Conservation (phyloP, 37 sponge, comb jelly and placozoan genomes). For the Mnemiopsis leidyi region DNA sequence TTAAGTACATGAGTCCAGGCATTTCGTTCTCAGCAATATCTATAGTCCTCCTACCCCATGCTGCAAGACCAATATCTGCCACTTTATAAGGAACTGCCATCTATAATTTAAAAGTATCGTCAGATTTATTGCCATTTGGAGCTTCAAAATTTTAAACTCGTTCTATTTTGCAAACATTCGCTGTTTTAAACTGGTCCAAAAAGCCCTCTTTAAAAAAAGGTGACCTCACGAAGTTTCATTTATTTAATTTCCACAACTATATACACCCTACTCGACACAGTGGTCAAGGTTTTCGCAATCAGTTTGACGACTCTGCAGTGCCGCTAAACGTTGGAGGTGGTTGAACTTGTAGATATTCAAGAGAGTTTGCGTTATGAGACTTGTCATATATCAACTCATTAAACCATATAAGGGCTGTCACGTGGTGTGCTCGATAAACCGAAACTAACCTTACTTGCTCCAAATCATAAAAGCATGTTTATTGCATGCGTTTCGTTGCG, state of each 20-base stretch:
- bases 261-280: too few relatives aligned
- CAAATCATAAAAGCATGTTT: background rate
- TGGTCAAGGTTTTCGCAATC: too few relatives aligned
- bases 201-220: too few relatives aligned
- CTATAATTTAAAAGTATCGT: background rate
- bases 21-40: slow-evolving; percentile 57
- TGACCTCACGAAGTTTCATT: too few relatives aligned
- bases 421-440: background rate
- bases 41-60: slow-evolving; percentile 2
- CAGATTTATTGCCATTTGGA: background rate
- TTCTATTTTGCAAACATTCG: too few relatives aligned
- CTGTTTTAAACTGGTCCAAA: too few relatives aligned
- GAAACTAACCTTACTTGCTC: background rate
- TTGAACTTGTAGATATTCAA: too few relatives aligned
- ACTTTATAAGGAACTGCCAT: background rate
- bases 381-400: background rate
- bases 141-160: too few relatives aligned
- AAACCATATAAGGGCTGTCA: background rate
- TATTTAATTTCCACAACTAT: too few relatives aligned
- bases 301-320: too few relatives aligned
- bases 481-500: background rate
- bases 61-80: background rate
- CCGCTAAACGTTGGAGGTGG: too few relatives aligned
- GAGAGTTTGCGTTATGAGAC: background rate
- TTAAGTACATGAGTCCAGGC: slow-evolving; percentile 52